These are phyloP conservation scores for Gymnocheta viridis DNA, from an alignment of 2,888 invertebrate genomes.

Conservation along the genomic window DNA sequence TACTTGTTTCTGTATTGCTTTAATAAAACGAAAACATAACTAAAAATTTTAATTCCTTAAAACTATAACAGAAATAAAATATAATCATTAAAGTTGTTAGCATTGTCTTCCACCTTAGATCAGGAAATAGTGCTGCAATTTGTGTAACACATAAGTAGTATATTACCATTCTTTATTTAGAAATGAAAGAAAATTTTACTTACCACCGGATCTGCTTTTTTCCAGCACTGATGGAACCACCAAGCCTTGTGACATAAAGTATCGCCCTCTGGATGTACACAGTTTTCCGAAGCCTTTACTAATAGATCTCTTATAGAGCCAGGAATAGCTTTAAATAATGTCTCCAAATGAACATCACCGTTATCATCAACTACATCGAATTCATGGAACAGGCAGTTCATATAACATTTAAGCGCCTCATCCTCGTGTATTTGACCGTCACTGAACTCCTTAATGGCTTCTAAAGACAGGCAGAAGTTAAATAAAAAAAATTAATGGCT, in stretches of 20 bases:
- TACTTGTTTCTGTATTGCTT: conserved; percentile 47
- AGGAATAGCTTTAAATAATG: conserved; percentile 76
- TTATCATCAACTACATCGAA: conserved; percentile 80
- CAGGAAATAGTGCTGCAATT: conserved; percentile 76
- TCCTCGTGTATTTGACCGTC: conserved; percentile 82
- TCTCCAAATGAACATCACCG: conserved; percentile 81
- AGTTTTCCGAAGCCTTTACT: conserved; percentile 77
- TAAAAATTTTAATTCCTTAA: conserved; percentile 16
- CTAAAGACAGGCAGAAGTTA: conserved; percentile 69
- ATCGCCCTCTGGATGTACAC: conserved; percentile 79
- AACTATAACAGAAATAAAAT: background rate
- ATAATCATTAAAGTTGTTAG: background rate
- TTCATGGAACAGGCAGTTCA: conserved; percentile 81
- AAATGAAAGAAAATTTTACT: background rate
- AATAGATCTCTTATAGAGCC: conserved; percentile 76
- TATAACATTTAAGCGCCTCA: conserved; percentile 81
- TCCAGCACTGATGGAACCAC: conserved; percentile 82
- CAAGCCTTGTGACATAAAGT: conserved; percentile 80
- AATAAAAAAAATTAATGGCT: conserved; percentile 20
- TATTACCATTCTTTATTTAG: background rate
- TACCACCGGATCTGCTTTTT: conserved; percentile 80
- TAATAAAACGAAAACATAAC: conserved; percentile 54
- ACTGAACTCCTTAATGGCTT: conserved; percentile 81
- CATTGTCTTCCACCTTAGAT: conserved; percentile 66
- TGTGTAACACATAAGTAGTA: background rate